Percentiles rank a stretch among this genome's conserved stretches.
Conservation (phyloP, 2,888 invertebrate genomes). For the Drosophila yooni region DNA sequence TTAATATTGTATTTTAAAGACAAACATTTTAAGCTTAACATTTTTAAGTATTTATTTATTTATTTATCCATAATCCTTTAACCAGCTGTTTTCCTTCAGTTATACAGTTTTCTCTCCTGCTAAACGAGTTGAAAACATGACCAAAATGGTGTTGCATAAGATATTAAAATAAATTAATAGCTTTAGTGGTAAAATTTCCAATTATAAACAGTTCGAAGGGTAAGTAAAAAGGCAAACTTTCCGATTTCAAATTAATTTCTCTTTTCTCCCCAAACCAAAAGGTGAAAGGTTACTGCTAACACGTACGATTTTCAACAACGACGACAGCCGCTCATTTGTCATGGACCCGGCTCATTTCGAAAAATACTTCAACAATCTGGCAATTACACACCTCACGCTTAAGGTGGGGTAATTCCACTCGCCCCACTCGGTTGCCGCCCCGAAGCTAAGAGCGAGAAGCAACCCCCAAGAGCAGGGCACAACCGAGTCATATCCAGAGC, state of each 20-base stretch:
- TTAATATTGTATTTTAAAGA: neutral
- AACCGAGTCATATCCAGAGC: constrained; percentile 17
- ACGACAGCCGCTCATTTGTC: constrained; percentile 69
- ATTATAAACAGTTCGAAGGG: neutral
- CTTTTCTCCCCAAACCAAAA: constrained; percentile 1
- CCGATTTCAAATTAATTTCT: constrained; percentile 10
- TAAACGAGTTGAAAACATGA: neutral
- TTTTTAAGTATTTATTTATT: fast-evolving
- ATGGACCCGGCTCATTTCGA: constrained; percentile 54
- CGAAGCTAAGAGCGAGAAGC: constrained; percentile 12
- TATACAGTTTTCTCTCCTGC: neutral
- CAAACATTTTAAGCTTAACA: neutral
- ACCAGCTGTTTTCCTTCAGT: neutral
- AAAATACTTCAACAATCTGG: constrained; percentile 65
- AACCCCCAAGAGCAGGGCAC: constrained; percentile 45
- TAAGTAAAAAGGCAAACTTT: neutral
- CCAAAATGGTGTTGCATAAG: neutral
- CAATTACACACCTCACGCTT: constrained; percentile 69
- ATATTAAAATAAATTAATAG: neutral
- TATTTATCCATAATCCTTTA: neutral
- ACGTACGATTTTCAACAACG: constrained; percentile 23
- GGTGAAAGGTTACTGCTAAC: constrained; percentile 34
- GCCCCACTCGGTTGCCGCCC: neutral
- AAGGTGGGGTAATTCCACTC: neutral
- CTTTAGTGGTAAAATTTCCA: neutral